Conservation (phyloP, 2,797 vertebrate genomes). For the Anguilla obscura region DNA sequence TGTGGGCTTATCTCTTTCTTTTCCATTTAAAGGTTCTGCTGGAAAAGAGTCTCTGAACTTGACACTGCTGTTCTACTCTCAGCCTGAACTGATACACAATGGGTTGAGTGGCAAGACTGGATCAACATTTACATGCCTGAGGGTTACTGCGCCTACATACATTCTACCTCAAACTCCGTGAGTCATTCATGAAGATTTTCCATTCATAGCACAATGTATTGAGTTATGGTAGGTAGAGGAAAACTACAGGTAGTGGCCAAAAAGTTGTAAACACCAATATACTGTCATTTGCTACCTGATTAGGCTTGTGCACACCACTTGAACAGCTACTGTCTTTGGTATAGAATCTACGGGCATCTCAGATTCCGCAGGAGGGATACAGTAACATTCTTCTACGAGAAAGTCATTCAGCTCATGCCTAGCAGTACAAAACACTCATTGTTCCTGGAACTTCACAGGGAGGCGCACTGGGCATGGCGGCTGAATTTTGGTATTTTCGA, state of each 20-base stretch:
- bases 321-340: no score
- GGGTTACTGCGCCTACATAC: conserved; percentile 59
- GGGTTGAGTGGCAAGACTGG: neutral
- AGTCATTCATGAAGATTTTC: conserved; percentile 45
- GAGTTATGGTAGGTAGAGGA: neutral
- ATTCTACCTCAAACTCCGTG: conserved; percentile 67
- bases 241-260: conserved; percentile 1
- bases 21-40: conserved; percentile 49
- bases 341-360: no score
- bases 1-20: conserved; percentile 50
- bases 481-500: no score
- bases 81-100: conserved; percentile 27
- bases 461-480: no score
- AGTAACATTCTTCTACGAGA: no score
- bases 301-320: no score
- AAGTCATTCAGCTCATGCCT: no score
- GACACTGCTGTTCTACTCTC: conserved; percentile 40
- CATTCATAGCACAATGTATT: neutral
- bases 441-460: no score
- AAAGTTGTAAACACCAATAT: neutral
- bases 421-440: no score
- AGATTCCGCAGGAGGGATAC: no score
- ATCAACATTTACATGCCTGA: conserved; percentile 61
- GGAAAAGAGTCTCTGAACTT: conserved; percentile 57
- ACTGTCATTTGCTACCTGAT: neutral